These are phyloP conservation scores for Galerucella pusilla DNA, from an alignment of 2,888 invertebrate species.

Conservation along the genomic window DNA sequence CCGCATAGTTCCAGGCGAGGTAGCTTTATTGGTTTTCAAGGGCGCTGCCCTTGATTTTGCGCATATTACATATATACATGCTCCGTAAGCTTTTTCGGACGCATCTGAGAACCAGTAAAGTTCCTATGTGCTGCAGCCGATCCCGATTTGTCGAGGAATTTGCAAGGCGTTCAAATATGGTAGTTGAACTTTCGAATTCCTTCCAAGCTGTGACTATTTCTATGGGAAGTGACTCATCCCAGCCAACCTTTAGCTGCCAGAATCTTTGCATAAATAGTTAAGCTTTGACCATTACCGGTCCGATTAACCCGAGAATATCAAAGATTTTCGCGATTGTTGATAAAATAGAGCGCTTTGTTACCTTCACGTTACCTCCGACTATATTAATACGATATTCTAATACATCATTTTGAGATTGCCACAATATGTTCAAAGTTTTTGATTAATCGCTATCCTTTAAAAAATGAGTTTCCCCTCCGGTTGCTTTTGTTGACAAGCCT, in stretches of 20 bases:
- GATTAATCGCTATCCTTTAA: constrained; percentile 26
- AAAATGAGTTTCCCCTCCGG: too few relatives aligned
- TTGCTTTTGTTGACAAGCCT: too few relatives aligned
- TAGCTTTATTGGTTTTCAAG: constrained; percentile 30
- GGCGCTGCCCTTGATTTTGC: constrained; percentile 36
- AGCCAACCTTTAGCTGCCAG: neutral
- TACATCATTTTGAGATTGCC: constrained; percentile 37
- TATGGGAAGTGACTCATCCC: neutral
- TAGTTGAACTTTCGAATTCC: constrained; percentile 18
- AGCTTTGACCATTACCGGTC: constrained; percentile 38
- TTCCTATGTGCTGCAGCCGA: constrained; percentile 19
- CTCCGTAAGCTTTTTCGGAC: constrained; percentile 36
- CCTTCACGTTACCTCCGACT: neutral
- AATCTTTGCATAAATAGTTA: constrained; percentile 42
- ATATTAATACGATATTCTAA: constrained; percentile 33
- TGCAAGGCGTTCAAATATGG: constrained; percentile 24
- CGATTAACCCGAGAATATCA: constrained; percentile 44
- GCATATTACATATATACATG: constrained; percentile 14
- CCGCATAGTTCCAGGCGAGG: constrained; percentile 8
- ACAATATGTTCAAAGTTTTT: constrained; percentile 43
- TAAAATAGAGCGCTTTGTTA: constrained; percentile 42
- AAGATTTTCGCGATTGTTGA: constrained; percentile 41
- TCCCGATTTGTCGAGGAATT: constrained; percentile 35
- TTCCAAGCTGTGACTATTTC: constrained; percentile 8
- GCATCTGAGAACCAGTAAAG: constrained; percentile 45